These are phyloP conservation scores for Drymodes brunneopygia DNA, from an alignment of 2,113 vertebrate genomes.

Conservation along the genomic window DNA sequence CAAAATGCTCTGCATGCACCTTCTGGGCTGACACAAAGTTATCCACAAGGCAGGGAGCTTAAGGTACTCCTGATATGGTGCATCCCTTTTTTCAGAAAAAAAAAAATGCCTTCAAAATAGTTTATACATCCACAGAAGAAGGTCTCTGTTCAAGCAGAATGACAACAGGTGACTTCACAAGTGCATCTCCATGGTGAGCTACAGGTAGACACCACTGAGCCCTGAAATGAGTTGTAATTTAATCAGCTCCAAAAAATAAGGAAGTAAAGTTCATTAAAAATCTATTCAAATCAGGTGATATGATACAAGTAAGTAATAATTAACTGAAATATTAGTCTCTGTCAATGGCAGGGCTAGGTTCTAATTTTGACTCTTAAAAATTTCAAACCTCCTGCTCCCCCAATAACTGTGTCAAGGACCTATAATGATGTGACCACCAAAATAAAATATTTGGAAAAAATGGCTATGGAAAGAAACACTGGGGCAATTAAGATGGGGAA, in stretches of 20 bases:
- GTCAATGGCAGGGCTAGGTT: neutral
- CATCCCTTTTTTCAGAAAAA: neutral
- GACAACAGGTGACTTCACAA: neutral
- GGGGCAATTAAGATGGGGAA: neutral
- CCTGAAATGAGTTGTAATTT: neutral
- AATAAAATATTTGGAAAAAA: neutral
- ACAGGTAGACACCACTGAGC: neutral
- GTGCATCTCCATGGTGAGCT: neutral
- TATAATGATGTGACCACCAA: neutral
- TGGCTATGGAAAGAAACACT: neutral
- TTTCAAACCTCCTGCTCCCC: neutral
- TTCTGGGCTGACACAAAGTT: neutral
- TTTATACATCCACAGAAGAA: neutral
- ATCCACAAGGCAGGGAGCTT: neutral
- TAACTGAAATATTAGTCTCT: neutral
- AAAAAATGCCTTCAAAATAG: neutral
- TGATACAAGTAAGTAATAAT: neutral
- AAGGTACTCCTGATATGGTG: neutral
- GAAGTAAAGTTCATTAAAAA: neutral
- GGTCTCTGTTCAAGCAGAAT: neutral
- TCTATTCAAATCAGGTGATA: neutral
- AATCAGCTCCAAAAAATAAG: neutral
- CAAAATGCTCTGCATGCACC: neutral
- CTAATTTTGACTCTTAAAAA: neutral
- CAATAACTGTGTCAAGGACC: neutral